Conservation (phyloP, 2,113 vertebrate species). For the Anguilla rostrata region DNA sequence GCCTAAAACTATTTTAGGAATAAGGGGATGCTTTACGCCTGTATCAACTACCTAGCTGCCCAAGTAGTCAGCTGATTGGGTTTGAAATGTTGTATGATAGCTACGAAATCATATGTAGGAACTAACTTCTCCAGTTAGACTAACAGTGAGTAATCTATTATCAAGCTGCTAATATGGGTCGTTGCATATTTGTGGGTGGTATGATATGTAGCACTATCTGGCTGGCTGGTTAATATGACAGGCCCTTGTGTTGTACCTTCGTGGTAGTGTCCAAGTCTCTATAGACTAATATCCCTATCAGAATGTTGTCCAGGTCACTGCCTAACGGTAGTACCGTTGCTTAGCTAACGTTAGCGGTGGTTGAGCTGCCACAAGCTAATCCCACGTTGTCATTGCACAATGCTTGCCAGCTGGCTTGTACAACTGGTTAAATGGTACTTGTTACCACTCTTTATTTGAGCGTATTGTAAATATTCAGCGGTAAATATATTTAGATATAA, state of each 20-base stretch:
- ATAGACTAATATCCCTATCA: too few relatives aligned
- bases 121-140: background rate
- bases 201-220: background rate
- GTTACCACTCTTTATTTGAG: background rate
- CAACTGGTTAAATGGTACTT: background rate
- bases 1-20: slow-evolving; percentile 54
- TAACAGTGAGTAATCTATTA: background rate
- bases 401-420: background rate
- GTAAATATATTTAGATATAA: too few relatives aligned
- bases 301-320: background rate
- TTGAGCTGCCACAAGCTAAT: background rate
- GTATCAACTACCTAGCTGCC: background rate
- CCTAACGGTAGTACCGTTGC: slow-evolving; percentile 60
- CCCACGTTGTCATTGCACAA: slow-evolving; percentile 5
- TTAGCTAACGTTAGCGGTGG: slow-evolving; percentile 47
- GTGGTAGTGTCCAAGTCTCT: background rate
- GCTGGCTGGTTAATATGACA: background rate
- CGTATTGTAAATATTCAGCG: background rate
- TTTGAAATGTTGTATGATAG: background rate
- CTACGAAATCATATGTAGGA: background rate
- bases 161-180: background rate
- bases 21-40: slow-evolving; percentile 19
- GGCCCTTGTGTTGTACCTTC: background rate
- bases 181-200: background rate
- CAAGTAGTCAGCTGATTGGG: slow-evolving; percentile 14